phyloP scores from a whole-genome alignment of 2,888 invertebrate genomes.

The Hypolimnas misippus region DNA sequence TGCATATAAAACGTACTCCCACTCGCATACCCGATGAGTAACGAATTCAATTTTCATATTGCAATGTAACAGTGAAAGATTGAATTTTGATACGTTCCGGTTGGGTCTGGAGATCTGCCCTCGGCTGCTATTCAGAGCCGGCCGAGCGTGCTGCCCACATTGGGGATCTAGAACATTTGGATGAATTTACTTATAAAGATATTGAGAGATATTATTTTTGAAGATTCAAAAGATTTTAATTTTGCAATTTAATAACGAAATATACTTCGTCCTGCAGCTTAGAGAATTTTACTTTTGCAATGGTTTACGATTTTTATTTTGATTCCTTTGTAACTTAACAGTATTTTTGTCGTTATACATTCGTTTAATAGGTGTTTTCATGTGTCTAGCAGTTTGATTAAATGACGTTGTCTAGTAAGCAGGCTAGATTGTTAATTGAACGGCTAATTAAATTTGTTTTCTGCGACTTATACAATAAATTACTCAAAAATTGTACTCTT shows the following conservation, averaged over 20 bases:
- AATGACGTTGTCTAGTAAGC: no score
- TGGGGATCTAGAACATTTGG: slow-evolving; percentile 39
- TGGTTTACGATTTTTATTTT: not conserved
- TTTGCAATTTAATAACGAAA: slow-evolving; percentile 34
- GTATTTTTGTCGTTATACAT: no score
- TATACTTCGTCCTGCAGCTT: not conserved
- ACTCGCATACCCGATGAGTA: slow-evolving; percentile 35
- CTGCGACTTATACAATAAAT: no score
- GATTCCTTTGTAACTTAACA: no score
- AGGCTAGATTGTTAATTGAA: no score
- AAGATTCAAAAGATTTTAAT: slow-evolving; percentile 30
- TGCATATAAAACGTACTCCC: slow-evolving; percentile 13
- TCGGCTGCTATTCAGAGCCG: slow-evolving; percentile 61
- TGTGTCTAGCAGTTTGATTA: no score
- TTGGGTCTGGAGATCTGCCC: slow-evolving; percentile 41
- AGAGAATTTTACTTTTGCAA: not conserved
- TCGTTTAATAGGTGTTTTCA: no score
- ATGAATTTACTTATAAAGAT: slow-evolving; percentile 41
- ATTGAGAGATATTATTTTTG: slow-evolving; percentile 36
- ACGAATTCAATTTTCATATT: slow-evolving; percentile 73
- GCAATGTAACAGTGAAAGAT: slow-evolving; percentile 65
- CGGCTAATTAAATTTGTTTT: no score
- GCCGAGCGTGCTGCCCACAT: slow-evolving; percentile 53
- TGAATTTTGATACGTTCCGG: slow-evolving; percentile 70
- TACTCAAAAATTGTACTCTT: no score